Percentiles rank a stretch among this genome's conserved stretches.
Conservation (phyloP, 2,797 vertebrate genomes). For the Tragelaphus eurycerus region DNA sequence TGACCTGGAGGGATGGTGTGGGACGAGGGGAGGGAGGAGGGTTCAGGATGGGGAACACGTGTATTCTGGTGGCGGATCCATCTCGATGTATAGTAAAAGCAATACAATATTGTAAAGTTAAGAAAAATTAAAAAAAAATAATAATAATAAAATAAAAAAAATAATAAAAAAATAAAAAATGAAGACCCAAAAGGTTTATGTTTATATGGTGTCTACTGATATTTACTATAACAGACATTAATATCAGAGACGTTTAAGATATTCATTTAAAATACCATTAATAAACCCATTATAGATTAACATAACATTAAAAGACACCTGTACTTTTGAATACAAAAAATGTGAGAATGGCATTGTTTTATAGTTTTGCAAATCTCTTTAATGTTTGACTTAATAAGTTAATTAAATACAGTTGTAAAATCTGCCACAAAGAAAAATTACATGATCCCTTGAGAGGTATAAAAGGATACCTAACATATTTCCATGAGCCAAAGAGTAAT, state of each 20-base stretch:
- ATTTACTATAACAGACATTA: neutral
- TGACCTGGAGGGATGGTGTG: too few relatives aligned
- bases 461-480: slow-evolving; percentile 3
- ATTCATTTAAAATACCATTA: neutral
- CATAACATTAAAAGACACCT: neutral
- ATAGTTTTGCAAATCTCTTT: slow-evolving; percentile 40
- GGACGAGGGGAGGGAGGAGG: too few relatives aligned
- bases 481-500: slow-evolving; percentile 1
- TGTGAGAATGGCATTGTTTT: neutral
- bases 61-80: too few relatives aligned
- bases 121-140: too few relatives aligned
- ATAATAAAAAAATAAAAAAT: too few relatives aligned
- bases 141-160: too few relatives aligned
- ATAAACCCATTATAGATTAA: neutral
- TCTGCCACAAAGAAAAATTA: slow-evolving; percentile 45
- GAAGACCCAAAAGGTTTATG: neutral
- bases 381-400: slow-evolving; percentile 49
- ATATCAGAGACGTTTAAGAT: neutral
- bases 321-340: neutral
- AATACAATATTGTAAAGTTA: too few relatives aligned
- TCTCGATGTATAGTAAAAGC: too few relatives aligned
- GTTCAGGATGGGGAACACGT: too few relatives aligned
- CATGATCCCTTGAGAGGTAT: neutral
- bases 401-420: slow-evolving; percentile 59
- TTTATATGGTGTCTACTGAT: neutral